Evolutionary conservation across 2,888 invertebrate species (phyloP), one percentile per base, ranked within the genome.

Genomic region (Lutraria lutraria): DNA sequence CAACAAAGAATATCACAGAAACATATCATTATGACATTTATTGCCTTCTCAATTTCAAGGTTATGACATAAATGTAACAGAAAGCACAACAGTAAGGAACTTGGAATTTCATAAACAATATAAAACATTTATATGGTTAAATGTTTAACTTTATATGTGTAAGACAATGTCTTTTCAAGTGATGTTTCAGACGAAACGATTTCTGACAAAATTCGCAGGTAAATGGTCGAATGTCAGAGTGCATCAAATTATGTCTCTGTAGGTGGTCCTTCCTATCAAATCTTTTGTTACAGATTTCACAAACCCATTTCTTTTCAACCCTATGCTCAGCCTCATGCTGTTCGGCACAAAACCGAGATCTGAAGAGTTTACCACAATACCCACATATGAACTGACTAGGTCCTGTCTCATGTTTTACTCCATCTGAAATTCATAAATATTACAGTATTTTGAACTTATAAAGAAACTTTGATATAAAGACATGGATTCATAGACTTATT

Each of bases 241-340:
- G 82, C 16, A 82, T 34, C 15, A 34, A 12, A 60, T 54, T 60
- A 21, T 82, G 82, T 19, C 21, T 54, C 21, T 82, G 60, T 34
- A 82, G 15, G 19, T 63, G 52, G 68, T 68, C 43, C n/a, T 83
- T 83, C 19, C 63, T 10, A n/a, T 68, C 16, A 52, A 80, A 80
- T 13, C 52, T 53, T 53, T 52, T 80, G 21, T 80, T 43, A 52
- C 80, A 80, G 21, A 80, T 53, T 43, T 60, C 53, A 72, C 87
- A 87, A 15, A 29, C 54, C 29, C 54, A 83, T 34, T 82, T 54
- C 21, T 76, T 31, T 31, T 89, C 89, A 12, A 86, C 89, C 1
- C 86, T 89, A 54, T 89, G 89, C 52, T 81, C 76, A 43, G 29
- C 79, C 25, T 80, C 25, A 43, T 87, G 87, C 53, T 54, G 21